Conservation (phyloP, 2,113 vertebrate genomes). For the Heterotis niloticus region DNA sequence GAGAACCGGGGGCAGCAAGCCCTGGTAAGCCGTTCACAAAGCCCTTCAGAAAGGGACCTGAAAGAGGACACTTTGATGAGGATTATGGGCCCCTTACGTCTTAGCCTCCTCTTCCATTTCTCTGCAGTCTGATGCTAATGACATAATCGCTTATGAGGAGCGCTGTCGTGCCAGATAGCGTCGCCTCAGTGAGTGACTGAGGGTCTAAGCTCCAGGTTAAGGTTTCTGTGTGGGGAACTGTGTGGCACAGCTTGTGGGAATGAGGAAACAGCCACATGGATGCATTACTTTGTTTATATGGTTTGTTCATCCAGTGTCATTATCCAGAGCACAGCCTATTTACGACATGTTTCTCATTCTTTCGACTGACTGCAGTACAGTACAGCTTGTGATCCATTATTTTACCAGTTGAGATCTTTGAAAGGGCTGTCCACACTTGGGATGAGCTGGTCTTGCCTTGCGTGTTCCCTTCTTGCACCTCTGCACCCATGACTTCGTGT, state of each 20-base stretch:
- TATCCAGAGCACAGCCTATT: neutral
- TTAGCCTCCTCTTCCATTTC: slow-evolving; percentile 67
- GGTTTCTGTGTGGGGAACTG: neutral
- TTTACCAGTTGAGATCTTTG: neutral
- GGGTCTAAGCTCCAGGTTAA: slow-evolving; percentile 17
- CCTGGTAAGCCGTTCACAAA: slow-evolving; percentile 66
- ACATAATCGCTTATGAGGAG: slow-evolving; percentile 65
- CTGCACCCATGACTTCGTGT: neutral
- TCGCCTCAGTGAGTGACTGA: slow-evolving; percentile 46
- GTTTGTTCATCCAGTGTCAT: neutral
- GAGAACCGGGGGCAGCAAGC: slow-evolving; percentile 60
- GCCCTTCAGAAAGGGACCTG: slow-evolving; percentile 65
- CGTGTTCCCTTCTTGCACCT: neutral
- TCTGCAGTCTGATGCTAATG: slow-evolving; percentile 62
- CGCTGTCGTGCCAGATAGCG: slow-evolving; percentile 54
- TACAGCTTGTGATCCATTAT: neutral
- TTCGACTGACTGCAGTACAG: neutral
- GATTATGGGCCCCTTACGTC: slow-evolving; percentile 56
- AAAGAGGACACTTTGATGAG: slow-evolving; percentile 69
- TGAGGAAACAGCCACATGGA: neutral
- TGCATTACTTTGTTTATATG: neutral
- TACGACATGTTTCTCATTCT: neutral
- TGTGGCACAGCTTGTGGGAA: neutral
- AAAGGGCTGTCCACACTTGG: neutral
- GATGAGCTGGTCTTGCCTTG: neutral